Conservation (phyloP, 2,888 invertebrate species). For the Lepidochrysops patricia region DNA sequence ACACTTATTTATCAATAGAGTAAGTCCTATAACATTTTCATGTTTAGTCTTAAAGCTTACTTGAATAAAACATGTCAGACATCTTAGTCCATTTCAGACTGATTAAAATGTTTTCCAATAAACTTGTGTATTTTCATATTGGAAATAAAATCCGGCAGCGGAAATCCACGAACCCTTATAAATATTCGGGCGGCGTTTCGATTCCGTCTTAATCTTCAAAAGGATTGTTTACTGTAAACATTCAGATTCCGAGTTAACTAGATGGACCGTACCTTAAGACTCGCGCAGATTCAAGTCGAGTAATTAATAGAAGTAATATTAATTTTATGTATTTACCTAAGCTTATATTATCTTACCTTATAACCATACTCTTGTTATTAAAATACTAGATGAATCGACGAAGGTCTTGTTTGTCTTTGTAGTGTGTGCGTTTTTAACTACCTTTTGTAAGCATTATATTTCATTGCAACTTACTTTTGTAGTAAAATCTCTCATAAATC, state of each 20-base stretch:
- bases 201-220: conserved; percentile 62
- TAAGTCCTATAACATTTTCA: too few relatives aligned
- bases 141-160: conserved; percentile 34
- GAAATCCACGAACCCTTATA: conserved; percentile 36
- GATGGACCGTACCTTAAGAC: conserved; percentile 38
- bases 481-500: too few relatives aligned
- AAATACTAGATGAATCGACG: too few relatives aligned
- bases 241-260: conserved; percentile 66
- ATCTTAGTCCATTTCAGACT: background rate
- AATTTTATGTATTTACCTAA: too few relatives aligned
- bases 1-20: too few relatives aligned
- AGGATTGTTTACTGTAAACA: conserved; percentile 70
- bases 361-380: too few relatives aligned
- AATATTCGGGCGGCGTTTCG: conserved; percentile 55
- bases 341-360: too few relatives aligned
- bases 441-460: too few relatives aligned
- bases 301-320: background rate
- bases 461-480: too few relatives aligned
- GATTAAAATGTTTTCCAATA: conserved; percentile 1
- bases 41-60: background rate
- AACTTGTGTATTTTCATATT: conserved; percentile 1
- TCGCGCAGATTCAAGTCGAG: background rate
- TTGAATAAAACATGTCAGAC: conserved; percentile 2
- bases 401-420: too few relatives aligned
- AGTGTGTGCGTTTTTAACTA: too few relatives aligned